phyloP scores from a whole-genome alignment of 1,140 invertebrate genomes.

The Drosophila serrata region DNA sequence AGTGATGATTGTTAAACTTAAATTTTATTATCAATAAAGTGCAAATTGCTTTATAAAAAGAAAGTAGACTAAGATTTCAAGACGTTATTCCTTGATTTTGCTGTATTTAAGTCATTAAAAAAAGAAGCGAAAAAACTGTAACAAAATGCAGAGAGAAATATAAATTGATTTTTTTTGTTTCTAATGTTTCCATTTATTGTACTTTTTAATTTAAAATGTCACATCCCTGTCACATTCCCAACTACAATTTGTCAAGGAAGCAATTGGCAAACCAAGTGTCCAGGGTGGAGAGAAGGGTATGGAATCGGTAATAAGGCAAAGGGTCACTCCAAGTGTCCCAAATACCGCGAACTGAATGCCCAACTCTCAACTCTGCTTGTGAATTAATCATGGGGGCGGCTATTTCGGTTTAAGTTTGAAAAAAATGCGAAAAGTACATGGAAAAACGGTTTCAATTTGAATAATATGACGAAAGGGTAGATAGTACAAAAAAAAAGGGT shows the following conservation, averaged over 20 bases:
- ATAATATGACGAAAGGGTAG: constrained; percentile 63
- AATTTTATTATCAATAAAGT: background rate
- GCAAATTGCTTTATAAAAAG: background rate
- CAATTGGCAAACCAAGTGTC: constrained; percentile 40
- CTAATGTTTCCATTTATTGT: background rate
- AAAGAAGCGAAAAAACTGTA: background rate
- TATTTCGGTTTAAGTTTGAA: constrained; percentile 59
- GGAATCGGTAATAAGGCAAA: background rate
- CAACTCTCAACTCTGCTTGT: constrained; percentile 16
- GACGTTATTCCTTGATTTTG: too few species aligned
- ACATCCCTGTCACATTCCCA: constrained; percentile 10
- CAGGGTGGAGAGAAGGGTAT: constrained; percentile 13
- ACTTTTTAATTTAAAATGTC: constrained; percentile 28
- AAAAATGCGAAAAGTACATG: constrained; percentile 79
- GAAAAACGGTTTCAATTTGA: constrained; percentile 73
- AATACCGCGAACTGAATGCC: constrained; percentile 11
- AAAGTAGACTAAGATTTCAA: background rate
- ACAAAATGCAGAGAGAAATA: background rate
- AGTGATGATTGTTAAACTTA: background rate
- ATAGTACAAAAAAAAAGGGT: constrained; percentile 51
- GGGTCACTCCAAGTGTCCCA: constrained; percentile 36
- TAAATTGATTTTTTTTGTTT: background rate
- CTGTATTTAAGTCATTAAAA: background rate
- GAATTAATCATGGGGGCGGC: constrained; percentile 73
- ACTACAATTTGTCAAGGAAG: constrained; percentile 54